Evolutionary conservation across 2,888 invertebrate species (phyloP).

Genomic region (Leucania comma): DNA sequence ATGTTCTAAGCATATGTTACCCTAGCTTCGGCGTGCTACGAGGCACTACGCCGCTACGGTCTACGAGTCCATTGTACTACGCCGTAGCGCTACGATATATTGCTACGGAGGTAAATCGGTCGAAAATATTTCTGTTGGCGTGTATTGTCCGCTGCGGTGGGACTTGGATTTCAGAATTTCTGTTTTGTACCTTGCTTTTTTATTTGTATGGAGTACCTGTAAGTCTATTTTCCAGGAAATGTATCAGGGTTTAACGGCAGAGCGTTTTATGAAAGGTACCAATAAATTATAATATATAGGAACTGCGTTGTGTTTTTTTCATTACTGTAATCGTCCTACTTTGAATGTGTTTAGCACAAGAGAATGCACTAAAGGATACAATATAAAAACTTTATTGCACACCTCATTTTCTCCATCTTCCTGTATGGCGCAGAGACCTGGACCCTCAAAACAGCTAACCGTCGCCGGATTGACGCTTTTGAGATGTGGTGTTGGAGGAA

Average conservation of each 20-base stretch:
- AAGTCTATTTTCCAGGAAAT: constrained; percentile 36
- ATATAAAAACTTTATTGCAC: too few relatives aligned
- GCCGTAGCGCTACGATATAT: constrained; percentile 72
- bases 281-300: too few relatives aligned
- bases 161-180: constrained; percentile 58
- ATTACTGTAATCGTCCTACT: too few relatives aligned
- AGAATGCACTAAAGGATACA: too few relatives aligned
- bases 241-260: constrained; percentile 12
- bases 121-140: constrained; percentile 69
- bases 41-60: constrained; percentile 58
- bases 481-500: too few relatives aligned
- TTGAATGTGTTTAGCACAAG: too few relatives aligned
- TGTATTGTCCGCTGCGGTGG: constrained; percentile 62
- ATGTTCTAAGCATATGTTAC: constrained; percentile 61
- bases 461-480: too few relatives aligned
- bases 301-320: too few relatives aligned
- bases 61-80: constrained; percentile 77
- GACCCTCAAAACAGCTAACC: too few relatives aligned
- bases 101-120: constrained; percentile 70
- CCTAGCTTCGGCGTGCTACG: constrained; percentile 66
- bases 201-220: constrained; percentile 36
- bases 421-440: too few relatives aligned
- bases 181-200: constrained; percentile 31
- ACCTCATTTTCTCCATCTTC: too few relatives aligned
- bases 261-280: neutral